A percentile compares a stretch with the other conserved stretches of the same genome.
Conservation (phyloP, 2,888 invertebrate species). For the Gnatocerus cornutus region DNA sequence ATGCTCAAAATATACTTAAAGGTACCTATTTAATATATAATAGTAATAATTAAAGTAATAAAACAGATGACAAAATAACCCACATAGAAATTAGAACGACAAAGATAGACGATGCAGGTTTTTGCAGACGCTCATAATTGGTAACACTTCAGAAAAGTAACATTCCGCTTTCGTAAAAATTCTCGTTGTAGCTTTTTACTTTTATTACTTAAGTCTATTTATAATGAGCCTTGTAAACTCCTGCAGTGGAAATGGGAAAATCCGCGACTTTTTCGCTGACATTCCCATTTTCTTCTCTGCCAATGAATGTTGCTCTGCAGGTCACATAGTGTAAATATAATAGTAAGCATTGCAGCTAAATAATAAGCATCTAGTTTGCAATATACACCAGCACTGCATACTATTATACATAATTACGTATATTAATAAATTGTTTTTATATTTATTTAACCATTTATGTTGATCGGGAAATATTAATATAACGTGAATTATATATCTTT, state of each 20-base stretch:
- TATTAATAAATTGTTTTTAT: conserved; percentile 50
- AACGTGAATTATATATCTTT: conserved; percentile 59
- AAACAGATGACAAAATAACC: conserved; percentile 58
- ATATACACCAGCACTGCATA: conserved; percentile 50
- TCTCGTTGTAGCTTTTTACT: conserved; percentile 44
- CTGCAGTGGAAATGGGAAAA: conserved; percentile 47
- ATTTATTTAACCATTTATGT: conserved; percentile 65
- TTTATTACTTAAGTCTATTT: conserved; percentile 42
- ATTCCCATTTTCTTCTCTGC: conserved; percentile 45
- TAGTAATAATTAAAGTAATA: conserved; percentile 65
- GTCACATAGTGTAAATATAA: conserved; percentile 50
- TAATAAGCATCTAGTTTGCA: conserved; percentile 38
- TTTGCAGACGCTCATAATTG: conserved; percentile 59
- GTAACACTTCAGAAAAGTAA: conserved; percentile 54
- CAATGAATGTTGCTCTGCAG: conserved; percentile 53
- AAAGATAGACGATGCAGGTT: conserved; percentile 53
- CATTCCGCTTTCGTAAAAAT: conserved; percentile 50
- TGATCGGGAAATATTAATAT: conserved; percentile 64
- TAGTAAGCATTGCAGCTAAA: conserved; percentile 51
- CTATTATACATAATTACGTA: conserved; percentile 48
- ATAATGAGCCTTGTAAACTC: conserved; percentile 54
- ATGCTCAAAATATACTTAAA: conserved; percentile 68
- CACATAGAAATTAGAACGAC: conserved; percentile 49
- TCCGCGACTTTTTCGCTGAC: conserved; percentile 16
- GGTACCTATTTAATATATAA: conserved; percentile 68